Evolutionary conservation across 2,113 vertebrate genomes (phyloP).

Genomic region (Pituophis catenifer): DNA sequence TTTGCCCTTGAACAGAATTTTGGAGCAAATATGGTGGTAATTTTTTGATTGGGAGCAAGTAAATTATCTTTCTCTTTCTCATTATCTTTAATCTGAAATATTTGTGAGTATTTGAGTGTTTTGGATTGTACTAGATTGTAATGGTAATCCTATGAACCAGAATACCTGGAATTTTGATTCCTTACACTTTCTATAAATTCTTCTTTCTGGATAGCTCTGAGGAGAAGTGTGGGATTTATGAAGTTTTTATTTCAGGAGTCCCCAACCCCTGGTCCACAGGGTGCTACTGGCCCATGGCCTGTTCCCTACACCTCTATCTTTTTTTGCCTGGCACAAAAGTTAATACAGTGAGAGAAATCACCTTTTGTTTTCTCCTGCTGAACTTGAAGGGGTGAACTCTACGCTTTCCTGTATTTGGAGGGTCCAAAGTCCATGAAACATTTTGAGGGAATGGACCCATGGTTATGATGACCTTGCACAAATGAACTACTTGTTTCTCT

Average conservation of each 20-base stretch:
- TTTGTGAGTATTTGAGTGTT: not conserved
- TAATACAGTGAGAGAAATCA: not conserved
- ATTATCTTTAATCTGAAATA: not conserved
- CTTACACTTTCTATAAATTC: not conserved
- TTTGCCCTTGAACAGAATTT: not conserved
- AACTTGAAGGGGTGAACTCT: not conserved
- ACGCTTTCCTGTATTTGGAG: not conserved
- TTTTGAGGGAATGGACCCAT: not conserved
- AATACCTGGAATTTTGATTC: not conserved
- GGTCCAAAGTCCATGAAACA: not conserved
- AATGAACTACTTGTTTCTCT: constrained; percentile 10
- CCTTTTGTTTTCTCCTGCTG: not conserved
- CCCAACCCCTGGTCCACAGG: not conserved
- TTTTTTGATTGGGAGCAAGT: not conserved
- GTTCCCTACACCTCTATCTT: not conserved
- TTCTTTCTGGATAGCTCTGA: not conserved
- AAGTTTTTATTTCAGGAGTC: not conserved
- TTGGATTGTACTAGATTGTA: not conserved
- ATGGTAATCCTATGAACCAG: not conserved
- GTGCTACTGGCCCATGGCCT: not conserved
- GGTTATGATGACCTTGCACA: not conserved
- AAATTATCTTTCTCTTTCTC: not conserved
- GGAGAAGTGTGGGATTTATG: not conserved
- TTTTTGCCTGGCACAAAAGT: not conserved
- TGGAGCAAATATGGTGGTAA: not conserved